These are phyloP conservation scores for Pseudanteris insignis DNA, from an alignment of 2,888 invertebrate genomes.

Conservation along the genomic window DNA sequence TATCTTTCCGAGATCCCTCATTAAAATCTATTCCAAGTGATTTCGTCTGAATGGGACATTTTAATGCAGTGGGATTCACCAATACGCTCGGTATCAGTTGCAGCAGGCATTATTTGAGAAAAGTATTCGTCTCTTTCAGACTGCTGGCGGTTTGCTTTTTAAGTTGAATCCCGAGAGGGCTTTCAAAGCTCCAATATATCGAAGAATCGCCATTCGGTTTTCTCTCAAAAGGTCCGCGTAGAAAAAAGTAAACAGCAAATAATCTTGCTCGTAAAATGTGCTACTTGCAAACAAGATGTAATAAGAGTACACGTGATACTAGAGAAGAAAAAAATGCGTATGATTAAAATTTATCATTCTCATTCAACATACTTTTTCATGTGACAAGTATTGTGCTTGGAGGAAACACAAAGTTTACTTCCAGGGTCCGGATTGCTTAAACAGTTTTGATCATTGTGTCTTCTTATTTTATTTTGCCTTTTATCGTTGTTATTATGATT, in stretches of 20 bases:
- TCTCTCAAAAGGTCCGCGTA: conserved; percentile 20
- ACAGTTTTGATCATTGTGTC: no score
- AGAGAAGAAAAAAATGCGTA: no score
- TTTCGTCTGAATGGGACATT: conserved; percentile 41
- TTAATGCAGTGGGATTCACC: conserved; percentile 39
- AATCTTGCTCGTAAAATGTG: conserved; percentile 28
- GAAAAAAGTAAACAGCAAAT: conserved; percentile 37
- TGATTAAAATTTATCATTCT: no score
- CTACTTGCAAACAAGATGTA: no score
- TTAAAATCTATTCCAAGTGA: conserved; percentile 43
- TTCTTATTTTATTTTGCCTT: no score
- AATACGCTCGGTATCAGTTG: conserved; percentile 41
- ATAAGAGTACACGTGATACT: no score
- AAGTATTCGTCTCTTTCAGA: conserved; percentile 38
- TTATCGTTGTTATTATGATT: no score
- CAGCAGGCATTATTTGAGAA: conserved; percentile 39
- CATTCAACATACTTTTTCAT: no score
- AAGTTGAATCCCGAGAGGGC: conserved; percentile 33
- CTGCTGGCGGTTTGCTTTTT: conserved; percentile 35
- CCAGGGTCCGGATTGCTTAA: no score
- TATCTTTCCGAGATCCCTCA: conserved; percentile 24
- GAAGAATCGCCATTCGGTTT: conserved; percentile 39
- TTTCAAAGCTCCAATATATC: conserved; percentile 37
- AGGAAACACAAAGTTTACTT: no score
- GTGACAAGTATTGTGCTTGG: no score